A percentile compares a stretch with the other conserved stretches of the same genome.
phyloP scores from a whole-genome alignment of 2,888 invertebrate genomes.

The Smittia sp. region DNA sequence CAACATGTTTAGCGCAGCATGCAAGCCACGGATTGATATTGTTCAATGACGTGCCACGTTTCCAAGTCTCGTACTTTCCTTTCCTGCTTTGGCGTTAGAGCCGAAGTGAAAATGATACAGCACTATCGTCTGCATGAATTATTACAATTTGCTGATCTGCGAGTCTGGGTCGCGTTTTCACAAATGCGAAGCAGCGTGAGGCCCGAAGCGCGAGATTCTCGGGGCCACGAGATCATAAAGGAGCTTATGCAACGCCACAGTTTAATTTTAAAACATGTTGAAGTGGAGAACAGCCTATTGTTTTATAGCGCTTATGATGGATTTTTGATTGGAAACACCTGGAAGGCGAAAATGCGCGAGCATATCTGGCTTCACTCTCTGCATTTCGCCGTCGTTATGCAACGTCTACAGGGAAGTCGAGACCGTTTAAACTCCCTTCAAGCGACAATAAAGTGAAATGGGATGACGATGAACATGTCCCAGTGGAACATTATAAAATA shows the following conservation, averaged over 20 bases:
- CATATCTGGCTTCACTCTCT: not conserved
- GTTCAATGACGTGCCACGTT: not conserved
- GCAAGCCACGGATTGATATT: not conserved
- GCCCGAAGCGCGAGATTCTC: not conserved
- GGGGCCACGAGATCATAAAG: constrained; percentile 1
- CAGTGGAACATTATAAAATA: not conserved
- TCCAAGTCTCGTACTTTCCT: not conserved
- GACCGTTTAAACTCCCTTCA: not conserved
- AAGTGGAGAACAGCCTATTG: not conserved
- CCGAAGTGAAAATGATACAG: constrained; percentile 16
- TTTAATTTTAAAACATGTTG: constrained; percentile 4
- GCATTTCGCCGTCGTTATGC: not conserved
- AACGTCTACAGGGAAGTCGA: not conserved
- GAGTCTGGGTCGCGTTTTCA: constrained; percentile 14
- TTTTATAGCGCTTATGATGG: not conserved
- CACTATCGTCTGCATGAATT: constrained; percentile 5
- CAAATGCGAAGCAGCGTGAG: constrained; percentile 17
- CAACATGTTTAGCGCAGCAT: not conserved
- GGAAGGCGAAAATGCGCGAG: constrained; percentile 14
- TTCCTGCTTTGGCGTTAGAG: not conserved
- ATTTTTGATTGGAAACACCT: not conserved
- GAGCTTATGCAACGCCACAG: not conserved
- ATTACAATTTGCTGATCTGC: constrained; percentile 12
- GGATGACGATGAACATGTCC: not conserved
- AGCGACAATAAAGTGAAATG: not conserved